A percentile compares a stretch with the other conserved stretches of the same genome.
Conservation (phyloP, 2,888 invertebrate genomes). For the Melipona bicolor region DNA sequence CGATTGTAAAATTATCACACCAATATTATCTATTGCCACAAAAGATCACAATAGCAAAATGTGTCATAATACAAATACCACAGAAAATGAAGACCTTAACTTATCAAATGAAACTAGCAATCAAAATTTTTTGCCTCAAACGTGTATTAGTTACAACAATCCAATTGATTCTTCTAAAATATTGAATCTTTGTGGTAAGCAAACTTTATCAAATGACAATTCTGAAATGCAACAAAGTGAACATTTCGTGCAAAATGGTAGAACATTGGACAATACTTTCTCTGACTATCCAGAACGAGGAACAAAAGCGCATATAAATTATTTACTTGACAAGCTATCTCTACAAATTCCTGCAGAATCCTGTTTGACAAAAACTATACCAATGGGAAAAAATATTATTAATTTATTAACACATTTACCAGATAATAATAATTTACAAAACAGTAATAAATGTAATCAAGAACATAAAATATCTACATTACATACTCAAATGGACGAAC, state of each 20-base stretch:
- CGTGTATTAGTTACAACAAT: conserved; percentile 49
- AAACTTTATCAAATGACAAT: conserved; percentile 57
- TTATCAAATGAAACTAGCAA: conserved; percentile 31
- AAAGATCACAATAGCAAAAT: conserved; percentile 17
- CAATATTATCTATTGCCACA: conserved; percentile 2
- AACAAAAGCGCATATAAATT: conserved; percentile 79
- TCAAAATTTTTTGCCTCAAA: conserved; percentile 32
- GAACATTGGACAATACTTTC: conserved; percentile 17
- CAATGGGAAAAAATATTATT: conserved; percentile 67
- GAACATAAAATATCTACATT: conserved; percentile 65
- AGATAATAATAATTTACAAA: conserved; percentile 68
- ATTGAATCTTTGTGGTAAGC: conserved; percentile 58
- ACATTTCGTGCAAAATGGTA: conserved; percentile 29
- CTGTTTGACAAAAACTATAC: conserved; percentile 61
- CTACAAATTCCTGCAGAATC: conserved; percentile 72
- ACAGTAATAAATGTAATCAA: conserved; percentile 64
- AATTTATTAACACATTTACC: conserved; percentile 74
- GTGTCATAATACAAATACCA: conserved; percentile 28
- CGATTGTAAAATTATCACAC: conserved; percentile 60
- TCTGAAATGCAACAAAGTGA: conserved; percentile 44
- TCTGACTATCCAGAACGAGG: conserved; percentile 72
- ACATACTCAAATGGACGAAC: conserved; percentile 67
- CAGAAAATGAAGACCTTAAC: conserved; percentile 31
- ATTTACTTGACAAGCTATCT: conserved; percentile 78
- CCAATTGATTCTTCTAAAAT: conserved; percentile 63